Percentiles rank a stretch among this genome's conserved stretches.
These are phyloP conservation scores for Passer domesticus DNA, from an alignment of 2,113 vertebrate genomes.

Conservation along the genomic window DNA sequence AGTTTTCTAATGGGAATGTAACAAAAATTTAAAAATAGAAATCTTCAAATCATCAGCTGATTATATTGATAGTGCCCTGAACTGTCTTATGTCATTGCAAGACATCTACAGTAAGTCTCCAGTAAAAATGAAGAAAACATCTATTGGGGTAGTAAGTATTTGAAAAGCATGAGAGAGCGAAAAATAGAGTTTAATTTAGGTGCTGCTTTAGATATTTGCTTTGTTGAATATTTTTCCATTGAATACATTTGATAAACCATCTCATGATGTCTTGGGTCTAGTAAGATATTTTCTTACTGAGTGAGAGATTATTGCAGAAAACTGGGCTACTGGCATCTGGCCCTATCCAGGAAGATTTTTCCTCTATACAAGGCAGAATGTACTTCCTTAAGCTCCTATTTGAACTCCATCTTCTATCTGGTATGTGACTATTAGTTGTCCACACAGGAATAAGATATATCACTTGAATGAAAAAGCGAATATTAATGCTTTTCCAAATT, in stretches of 20 bases:
- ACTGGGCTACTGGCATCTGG: not conserved
- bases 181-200: constrained; percentile 28
- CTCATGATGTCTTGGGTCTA: not conserved
- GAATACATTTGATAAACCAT: not conserved
- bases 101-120: not conserved
- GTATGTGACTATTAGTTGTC: not conserved
- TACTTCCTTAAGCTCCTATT: not conserved
- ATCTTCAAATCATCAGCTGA: not conserved
- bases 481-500: not conserved
- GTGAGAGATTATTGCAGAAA: not conserved
- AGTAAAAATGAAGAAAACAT: not conserved
- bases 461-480: not conserved
- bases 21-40: constrained; percentile 6
- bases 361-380: not conserved
- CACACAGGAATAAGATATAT: not conserved
- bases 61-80: not conserved
- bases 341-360: not conserved
- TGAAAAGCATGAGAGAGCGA: not conserved
- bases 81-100: not conserved
- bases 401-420: not conserved
- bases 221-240: not conserved
- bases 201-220: not conserved
- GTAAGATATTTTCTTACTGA: not conserved
- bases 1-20: not conserved
- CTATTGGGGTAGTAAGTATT: not conserved